Conservation (phyloP, 2,797 vertebrate species). For the Molossus alvarezi region DNA sequence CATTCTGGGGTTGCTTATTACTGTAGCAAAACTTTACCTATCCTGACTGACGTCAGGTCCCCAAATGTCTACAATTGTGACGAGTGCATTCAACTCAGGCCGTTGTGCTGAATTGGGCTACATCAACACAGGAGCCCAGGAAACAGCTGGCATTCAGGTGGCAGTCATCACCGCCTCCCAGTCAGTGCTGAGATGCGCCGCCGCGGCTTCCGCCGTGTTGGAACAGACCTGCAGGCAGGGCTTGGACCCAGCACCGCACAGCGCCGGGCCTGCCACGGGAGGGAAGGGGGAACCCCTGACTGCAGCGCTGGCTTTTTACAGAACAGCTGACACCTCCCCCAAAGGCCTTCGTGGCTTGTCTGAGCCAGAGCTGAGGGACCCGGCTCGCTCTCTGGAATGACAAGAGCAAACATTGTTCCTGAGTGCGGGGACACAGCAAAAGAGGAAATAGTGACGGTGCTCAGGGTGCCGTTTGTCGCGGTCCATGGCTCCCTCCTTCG, state of each 20-base stretch:
- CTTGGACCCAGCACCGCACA: background rate
- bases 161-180: background rate
- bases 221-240: background rate
- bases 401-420: background rate
- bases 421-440: background rate
- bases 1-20: background rate
- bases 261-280: accelerated
- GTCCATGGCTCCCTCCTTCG: background rate
- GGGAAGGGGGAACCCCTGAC: background rate
- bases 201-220: background rate
- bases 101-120: background rate
- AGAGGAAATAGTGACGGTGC: background rate
- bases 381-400: background rate
- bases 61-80: background rate
- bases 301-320: background rate
- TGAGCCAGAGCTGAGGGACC: background rate
- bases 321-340: background rate
- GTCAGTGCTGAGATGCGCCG: background rate
- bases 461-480: background rate
- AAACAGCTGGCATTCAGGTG: background rate
- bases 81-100: background rate
- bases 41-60: background rate
- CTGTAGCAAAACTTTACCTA: background rate
- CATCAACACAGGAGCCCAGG: background rate
- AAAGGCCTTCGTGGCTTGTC: background rate